Evolutionary conservation across 2,797 vertebrate species (phyloP), one percentile per base, ranked within the genome.

Genomic region (Coendou prehensilis): DNA sequence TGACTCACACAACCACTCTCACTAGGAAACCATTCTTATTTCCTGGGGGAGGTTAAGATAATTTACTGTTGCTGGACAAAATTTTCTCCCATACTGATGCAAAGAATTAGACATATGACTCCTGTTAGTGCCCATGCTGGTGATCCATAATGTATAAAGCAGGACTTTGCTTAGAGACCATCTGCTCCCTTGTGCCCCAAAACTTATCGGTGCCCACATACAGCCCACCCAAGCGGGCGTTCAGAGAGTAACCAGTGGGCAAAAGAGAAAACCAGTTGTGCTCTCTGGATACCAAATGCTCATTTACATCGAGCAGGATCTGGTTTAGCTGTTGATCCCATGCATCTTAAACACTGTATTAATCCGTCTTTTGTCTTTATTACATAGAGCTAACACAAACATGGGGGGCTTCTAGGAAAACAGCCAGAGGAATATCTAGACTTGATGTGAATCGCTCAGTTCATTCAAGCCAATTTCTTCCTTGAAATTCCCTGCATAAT

Each of bases 1-100:
- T 98, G 97, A 97, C 97, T 98, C 89, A 93, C 71, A 95, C 83
- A 97, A 92, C 80, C 82, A 95, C 96, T 97, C 95, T 98, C 94
- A 95, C 92, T 93, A 50, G 95, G 93, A 90, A 98, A 54, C 89
- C 97, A 96, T 98, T 98, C 71, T 71, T 80, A 97, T 33, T 98
- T 89, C 93, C 95, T 96, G 87, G 96, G 98, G 97, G 83, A 98
- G 94, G 94, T 97, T 98, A 84, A 86, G 92, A 97, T 97, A 98
- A 98, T 98, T 98, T 98, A 98, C 87, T 97, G 94, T 86, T 93
- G 22, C 86, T 98, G 89, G 86, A 91, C 91, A 96, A 94, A 89
- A 7, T 97, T 98, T 96, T 98, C 71, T 30, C 92, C 97, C 95
- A 90, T 17, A 93, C 82, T 93, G 87, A 93, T 5, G 1, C 95